These are phyloP conservation scores for Chiloscyllium plagiosum DNA, from an alignment of 2,113 vertebrate species.

Conservation along the genomic window DNA sequence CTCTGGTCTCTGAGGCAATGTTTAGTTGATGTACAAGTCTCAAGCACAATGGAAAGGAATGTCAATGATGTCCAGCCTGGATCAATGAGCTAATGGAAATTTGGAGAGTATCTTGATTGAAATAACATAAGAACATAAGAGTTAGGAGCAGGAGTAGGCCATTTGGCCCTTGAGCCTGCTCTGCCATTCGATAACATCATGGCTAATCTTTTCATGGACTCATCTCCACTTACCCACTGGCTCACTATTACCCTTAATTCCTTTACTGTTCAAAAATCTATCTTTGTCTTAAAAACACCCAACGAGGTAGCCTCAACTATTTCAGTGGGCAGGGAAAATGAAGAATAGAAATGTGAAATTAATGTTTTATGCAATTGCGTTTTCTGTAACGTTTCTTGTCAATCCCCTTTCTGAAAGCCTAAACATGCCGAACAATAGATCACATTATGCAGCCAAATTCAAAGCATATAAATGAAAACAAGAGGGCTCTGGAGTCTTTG, in stretches of 20 bases:
- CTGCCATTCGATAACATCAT: no score
- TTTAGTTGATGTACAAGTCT: not conserved
- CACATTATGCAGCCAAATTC: not conserved
- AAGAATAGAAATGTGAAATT: not conserved
- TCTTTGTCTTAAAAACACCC: no score
- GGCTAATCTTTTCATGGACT: no score
- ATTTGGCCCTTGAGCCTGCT: no score
- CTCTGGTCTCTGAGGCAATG: not conserved
- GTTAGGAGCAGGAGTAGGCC: no score
- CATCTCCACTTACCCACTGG: no score
- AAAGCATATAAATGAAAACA: not conserved
- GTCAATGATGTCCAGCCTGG: not conserved
- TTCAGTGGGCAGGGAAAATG: not conserved
- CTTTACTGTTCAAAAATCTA: no score
- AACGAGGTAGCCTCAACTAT: no score
- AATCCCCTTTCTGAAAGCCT: not conserved
- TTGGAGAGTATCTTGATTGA: not conserved
- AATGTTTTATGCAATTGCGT: not conserved
- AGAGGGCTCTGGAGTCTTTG: not conserved
- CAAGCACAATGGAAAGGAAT: not conserved
- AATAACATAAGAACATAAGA: no score
- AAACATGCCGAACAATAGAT: not conserved
- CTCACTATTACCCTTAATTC: no score
- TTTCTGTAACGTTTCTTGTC: not conserved
- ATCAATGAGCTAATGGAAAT: not conserved